Conservation (phyloP, 2,113 vertebrate genomes). For the Oostethus manadensis region DNA sequence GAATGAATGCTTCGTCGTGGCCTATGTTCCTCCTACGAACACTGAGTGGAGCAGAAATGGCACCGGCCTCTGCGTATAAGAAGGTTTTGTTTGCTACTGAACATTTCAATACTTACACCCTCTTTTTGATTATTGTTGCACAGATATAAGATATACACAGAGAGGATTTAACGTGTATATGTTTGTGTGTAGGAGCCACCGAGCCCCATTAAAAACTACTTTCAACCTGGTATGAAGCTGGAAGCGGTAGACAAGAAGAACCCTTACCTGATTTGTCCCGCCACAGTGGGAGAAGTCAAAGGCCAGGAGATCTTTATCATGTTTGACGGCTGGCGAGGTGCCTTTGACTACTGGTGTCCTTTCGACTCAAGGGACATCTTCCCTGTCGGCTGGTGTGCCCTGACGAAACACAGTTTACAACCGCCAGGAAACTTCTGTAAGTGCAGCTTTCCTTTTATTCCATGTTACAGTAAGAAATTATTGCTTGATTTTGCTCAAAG, state of each 20-base stretch:
- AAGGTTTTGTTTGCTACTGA: slow-evolving; percentile 71
- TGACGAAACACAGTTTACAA: slow-evolving; percentile 90
- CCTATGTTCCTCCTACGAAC: slow-evolving; percentile 95
- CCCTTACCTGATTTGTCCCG: slow-evolving; percentile 91
- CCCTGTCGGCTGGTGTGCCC: slow-evolving; percentile 87
- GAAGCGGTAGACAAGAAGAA: slow-evolving; percentile 96
- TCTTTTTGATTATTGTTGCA: no score
- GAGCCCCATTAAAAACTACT: slow-evolving; percentile 80
- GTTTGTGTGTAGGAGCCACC: slow-evolving; percentile 78
- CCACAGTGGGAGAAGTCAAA: slow-evolving; percentile 86
- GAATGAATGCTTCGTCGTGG: slow-evolving; percentile 97
- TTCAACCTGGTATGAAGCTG: slow-evolving; percentile 92
- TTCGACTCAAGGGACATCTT: slow-evolving; percentile 96
- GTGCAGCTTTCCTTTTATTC: slow-evolving; percentile 18
- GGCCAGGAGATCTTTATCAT: slow-evolving; percentile 90
- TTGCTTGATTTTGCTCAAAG: no score
- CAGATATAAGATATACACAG: no score
- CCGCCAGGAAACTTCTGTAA: slow-evolving; percentile 82
- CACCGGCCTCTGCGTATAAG: slow-evolving; percentile 84
- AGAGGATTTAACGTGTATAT: background rate
- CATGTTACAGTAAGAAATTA: background rate
- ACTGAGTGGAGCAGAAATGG: slow-evolving; percentile 90
- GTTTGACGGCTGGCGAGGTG: slow-evolving; percentile 92
- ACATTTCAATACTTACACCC: no score
- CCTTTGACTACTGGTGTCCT: slow-evolving; percentile 95